These are phyloP conservation scores for Drosophila kambysellisi DNA, from an alignment of 2,888 invertebrate species.

Conservation along the genomic window DNA sequence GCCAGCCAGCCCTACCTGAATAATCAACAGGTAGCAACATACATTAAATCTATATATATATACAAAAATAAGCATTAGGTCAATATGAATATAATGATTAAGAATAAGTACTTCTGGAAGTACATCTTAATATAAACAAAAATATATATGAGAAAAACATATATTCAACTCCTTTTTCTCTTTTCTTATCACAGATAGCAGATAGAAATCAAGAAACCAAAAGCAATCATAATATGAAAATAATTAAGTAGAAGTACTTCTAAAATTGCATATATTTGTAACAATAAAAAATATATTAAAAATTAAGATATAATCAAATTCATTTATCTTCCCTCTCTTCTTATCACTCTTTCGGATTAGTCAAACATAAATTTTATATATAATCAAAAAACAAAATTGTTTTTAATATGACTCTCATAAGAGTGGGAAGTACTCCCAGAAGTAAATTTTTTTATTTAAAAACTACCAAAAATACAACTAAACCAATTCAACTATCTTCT, in stretches of 20 bases:
- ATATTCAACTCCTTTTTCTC: background rate
- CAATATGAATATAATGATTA: background rate
- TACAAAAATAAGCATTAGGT: background rate
- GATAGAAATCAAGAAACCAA: background rate
- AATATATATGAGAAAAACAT: background rate
- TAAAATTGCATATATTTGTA: background rate
- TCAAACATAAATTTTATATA: background rate
- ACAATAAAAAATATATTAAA: background rate
- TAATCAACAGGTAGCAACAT: conserved; percentile 5
- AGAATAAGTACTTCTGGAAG: background rate
- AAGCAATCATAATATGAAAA: no score
- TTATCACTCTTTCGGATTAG: background rate
- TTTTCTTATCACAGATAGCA: no score
- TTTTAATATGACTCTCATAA: background rate
- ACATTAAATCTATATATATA: background rate
- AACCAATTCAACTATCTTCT: background rate
- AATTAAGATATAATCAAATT: background rate
- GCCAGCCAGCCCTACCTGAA: background rate
- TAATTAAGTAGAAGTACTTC: background rate
- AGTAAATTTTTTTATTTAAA: background rate
- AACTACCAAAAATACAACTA: background rate
- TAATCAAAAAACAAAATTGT: background rate
- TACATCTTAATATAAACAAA: background rate
- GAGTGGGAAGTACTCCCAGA: background rate
- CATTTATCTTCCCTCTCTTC: background rate